Evolutionary conservation across 2,797 vertebrate species (phyloP).

Genomic region (Hippoglossus hippoglossus): DNA sequence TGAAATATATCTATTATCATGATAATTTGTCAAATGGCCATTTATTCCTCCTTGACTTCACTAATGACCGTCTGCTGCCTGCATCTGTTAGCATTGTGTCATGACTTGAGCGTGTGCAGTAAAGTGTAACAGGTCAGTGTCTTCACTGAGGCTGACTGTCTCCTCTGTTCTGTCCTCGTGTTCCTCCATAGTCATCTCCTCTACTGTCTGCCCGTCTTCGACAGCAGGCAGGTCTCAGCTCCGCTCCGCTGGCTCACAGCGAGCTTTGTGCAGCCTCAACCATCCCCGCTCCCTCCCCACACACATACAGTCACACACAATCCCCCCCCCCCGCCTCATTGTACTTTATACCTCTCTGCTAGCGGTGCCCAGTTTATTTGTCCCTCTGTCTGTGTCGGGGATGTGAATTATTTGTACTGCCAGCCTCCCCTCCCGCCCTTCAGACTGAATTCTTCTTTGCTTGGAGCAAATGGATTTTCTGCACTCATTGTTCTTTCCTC

Average conservation of each 20-base stretch:
- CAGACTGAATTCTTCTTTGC: constrained; percentile 65
- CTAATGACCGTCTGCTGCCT: neutral
- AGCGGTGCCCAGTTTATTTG: constrained; percentile 67
- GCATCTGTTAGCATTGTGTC: constrained; percentile 21
- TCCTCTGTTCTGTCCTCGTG: constrained; percentile 62
- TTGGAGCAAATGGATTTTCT: constrained; percentile 73
- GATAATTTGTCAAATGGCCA: neutral
- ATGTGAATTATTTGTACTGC: constrained; percentile 79
- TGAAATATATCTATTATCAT: neutral
- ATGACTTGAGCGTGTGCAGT: constrained; percentile 10
- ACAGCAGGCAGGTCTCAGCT: constrained; percentile 81
- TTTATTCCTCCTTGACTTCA: neutral
- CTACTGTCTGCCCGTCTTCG: constrained; percentile 77
- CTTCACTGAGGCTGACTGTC: constrained; percentile 55
- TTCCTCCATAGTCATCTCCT: constrained; percentile 78
- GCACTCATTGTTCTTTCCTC: constrained; percentile 69
- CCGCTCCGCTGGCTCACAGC: constrained; percentile 51
- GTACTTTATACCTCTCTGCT: constrained; percentile 64
- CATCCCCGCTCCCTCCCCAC: constrained; percentile 26
- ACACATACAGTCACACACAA: constrained; percentile 20
- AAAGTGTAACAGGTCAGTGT: constrained; percentile 35
- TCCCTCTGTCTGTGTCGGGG: constrained; percentile 70
- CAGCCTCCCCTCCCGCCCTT: constrained; percentile 61
- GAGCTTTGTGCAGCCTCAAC: constrained; percentile 41
- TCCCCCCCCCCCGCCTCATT: constrained; percentile 45